Evolutionary conservation across 2,797 vertebrate species (phyloP), one percentile per base, ranked within the genome.

Genomic region (Scolopax rusticola): DNA sequence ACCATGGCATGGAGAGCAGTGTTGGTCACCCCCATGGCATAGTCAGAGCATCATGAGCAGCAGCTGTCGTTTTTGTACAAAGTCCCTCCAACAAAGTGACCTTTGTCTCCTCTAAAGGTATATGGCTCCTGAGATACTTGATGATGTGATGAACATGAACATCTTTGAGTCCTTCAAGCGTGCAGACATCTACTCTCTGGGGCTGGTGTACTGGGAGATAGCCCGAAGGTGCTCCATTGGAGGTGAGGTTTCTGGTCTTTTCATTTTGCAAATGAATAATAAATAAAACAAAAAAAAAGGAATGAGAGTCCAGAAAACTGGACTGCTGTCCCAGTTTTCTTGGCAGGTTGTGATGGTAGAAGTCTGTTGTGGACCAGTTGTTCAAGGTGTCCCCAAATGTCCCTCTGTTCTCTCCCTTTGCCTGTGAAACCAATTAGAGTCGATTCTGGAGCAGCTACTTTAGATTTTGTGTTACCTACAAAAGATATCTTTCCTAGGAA

Each of bases 121-220:
- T 90, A 99, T 99, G 99, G 99, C 99, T 93, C 99, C 99, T 16
- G 99, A 99, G 98, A 98, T 99, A 96, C 98, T 99, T 92, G 99
- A 99, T 15, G 99, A 99, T 24, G 98, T 97, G 2, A 99, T 99
- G 98, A 99, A 99, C 98, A 98, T 84, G 53, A 98, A 86, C 97
- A 98, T 98, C 97, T 99, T 99, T 11, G 99, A 99, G 97, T 99
- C 99, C 81, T 99, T 99, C 98, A 99, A 99, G 97, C 98, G 98
- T 24, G 99, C 99, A 8, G 99, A 99, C 94, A 99, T 99, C 76
- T 99, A 99, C 96, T 98, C 99, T 6, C 97, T 99, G 41, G 99
- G 99, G 84, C 97, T 99, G 84, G 99, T 99, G 59, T 99, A 99
- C 96, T 99, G 99, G 99, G 99, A 99, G 98, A 98, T 99, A 90